Percentiles rank a stretch among this genome's conserved stretches.
phyloP scores from a whole-genome alignment of 2,888 invertebrate species.

The Lepidonotus clava region DNA sequence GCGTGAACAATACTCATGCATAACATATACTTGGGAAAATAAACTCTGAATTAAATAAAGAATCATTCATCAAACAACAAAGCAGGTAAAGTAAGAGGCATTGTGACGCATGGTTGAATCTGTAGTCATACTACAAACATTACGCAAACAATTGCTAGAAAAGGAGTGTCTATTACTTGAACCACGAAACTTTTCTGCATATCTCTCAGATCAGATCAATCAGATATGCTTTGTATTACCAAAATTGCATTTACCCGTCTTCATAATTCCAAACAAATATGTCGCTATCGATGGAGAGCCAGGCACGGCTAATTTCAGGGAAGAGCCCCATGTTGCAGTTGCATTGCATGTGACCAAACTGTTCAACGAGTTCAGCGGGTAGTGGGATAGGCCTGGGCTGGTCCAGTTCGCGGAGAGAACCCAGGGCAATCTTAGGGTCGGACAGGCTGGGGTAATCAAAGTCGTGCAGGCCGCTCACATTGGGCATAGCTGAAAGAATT shows the following conservation, averaged over 20 bases:
- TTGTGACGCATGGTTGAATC: too few relatives aligned
- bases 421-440: conserved; percentile 86
- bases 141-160: too few relatives aligned
- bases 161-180: too few relatives aligned
- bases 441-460: conserved; percentile 92
- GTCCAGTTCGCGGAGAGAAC: conserved; percentile 87
- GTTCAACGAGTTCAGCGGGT: conserved; percentile 96
- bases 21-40: too few relatives aligned
- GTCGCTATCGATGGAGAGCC: conserved; percentile 98
- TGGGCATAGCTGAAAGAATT: conserved; percentile 84
- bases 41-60: too few relatives aligned
- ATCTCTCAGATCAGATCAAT: too few relatives aligned
- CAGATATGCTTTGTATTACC: too few relatives aligned
- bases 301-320: conserved; percentile 96
- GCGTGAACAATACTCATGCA: too few relatives aligned
- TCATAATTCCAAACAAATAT: conserved; percentile 99
- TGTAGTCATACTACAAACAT: too few relatives aligned
- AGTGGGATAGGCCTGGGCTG: conserved; percentile 88
- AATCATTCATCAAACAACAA: too few relatives aligned
- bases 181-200: too few relatives aligned
- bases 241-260: conserved; percentile 84
- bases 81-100: too few relatives aligned
- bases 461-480: conserved; percentile 93
- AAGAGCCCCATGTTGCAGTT: conserved; percentile 98
- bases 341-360: conserved; percentile 96